These are phyloP conservation scores for Ceyx melanurus DNA, from an alignment of 2,113 vertebrate genomes.

Conservation along the genomic window DNA sequence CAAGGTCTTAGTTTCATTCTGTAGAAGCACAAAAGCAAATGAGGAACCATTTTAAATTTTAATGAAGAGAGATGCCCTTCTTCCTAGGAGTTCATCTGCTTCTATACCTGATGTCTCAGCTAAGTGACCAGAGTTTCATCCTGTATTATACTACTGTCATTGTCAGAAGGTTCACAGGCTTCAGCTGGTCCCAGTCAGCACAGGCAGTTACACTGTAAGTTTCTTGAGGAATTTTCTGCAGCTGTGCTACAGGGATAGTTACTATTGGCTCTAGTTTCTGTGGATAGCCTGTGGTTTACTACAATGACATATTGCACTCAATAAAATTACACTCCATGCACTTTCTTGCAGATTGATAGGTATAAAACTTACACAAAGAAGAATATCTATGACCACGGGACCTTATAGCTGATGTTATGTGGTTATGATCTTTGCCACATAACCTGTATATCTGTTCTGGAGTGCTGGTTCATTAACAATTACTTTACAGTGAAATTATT, in stretches of 20 bases:
- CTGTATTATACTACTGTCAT: neutral
- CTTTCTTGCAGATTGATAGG: neutral
- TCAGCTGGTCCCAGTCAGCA: neutral
- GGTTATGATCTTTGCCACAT: neutral
- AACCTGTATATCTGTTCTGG: neutral
- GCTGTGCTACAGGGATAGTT: neutral
- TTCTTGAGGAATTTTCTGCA: neutral
- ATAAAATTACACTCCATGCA: neutral
- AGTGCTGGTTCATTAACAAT: neutral
- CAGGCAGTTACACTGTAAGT: neutral
- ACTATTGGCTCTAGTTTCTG: neutral
- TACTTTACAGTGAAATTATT: neutral
- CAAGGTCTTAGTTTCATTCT: slow-evolving; percentile 22
- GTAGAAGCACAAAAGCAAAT: slow-evolving; percentile 13
- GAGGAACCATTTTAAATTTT: slow-evolving; percentile 16
- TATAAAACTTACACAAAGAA: neutral
- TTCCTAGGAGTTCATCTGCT: neutral
- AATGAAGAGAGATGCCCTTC: slow-evolving; percentile 15
- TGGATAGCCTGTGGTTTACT: neutral
- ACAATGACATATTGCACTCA: neutral
- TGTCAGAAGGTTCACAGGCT: neutral
- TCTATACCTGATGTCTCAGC: neutral
- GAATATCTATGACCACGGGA: neutral
- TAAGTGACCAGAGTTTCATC: neutral
- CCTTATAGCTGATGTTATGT: neutral